Percentiles rank a stretch among this genome's conserved stretches.
phyloP scores from a whole-genome alignment of 2,113 vertebrate species.

The Trichomycterus rosablanca region DNA sequence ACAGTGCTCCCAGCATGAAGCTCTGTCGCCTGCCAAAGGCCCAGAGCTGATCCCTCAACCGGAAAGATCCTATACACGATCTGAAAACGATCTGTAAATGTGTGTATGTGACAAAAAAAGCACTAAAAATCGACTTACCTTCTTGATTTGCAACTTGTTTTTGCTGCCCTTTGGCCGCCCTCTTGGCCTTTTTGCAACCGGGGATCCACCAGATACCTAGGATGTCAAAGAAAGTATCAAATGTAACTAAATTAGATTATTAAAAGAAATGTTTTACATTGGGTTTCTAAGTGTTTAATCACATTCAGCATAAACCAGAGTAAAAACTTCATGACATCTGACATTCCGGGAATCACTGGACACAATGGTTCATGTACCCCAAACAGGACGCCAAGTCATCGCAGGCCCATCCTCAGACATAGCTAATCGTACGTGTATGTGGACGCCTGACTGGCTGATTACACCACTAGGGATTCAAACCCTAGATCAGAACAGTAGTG shows the following conservation, averaged over 20 bases:
- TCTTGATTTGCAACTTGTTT: constrained; percentile 43
- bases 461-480: no score
- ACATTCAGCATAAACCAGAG: no score
- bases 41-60: constrained; percentile 14
- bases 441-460: no score
- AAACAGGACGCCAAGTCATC: no score
- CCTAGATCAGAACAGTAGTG: no score
- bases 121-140: constrained; percentile 19
- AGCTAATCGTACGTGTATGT: no score
- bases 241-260: background rate
- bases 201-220: constrained; percentile 37
- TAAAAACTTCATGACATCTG: no score
- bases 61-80: constrained; percentile 2
- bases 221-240: background rate
- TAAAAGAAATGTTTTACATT: no score
- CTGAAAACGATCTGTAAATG: background rate
- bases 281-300: no score
- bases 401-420: no score
- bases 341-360: no score
- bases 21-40: constrained; percentile 16
- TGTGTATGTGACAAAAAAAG: constrained; percentile 4
- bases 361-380: no score
- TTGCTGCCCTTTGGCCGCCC: constrained; percentile 46
- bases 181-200: constrained; percentile 38
- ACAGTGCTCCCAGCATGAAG: constrained; percentile 27